phyloP scores from a whole-genome alignment of 1,140 invertebrate genomes.

The Lordiphosa clarofinis region DNA sequence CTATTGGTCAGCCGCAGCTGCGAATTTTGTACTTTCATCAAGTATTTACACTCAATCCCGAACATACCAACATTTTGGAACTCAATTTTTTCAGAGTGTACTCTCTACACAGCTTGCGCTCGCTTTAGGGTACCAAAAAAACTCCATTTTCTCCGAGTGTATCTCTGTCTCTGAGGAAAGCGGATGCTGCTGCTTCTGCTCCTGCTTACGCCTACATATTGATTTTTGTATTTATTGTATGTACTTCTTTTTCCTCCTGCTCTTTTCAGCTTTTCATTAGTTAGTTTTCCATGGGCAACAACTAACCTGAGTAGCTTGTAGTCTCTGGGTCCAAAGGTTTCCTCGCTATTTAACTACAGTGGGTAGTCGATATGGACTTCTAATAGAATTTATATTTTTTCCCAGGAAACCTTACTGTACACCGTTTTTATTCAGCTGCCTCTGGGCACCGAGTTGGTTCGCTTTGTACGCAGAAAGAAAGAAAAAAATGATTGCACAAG shows the following conservation, averaged over 20 bases:
- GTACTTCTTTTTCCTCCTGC: constrained; percentile 27
- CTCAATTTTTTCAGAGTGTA: too few relatives aligned
- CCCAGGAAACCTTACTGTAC: constrained; percentile 10
- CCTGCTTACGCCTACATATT: constrained; percentile 75
- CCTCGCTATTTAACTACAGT: constrained; percentile 15
- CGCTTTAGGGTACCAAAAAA: too few relatives aligned
- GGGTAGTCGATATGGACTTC: too few relatives aligned
- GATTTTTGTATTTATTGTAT: constrained; percentile 73
- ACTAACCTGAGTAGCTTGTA: too few relatives aligned
- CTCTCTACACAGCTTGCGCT: too few relatives aligned
- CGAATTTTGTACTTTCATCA: too few relatives aligned
- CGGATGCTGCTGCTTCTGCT: constrained; percentile 26
- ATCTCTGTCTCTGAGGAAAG: constrained; percentile 22
- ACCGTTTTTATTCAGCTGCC: constrained; percentile 1
- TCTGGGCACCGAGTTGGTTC: neutral
- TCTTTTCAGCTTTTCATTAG: constrained; percentile 52
- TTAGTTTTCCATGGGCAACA: constrained; percentile 55
- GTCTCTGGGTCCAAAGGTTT: too few relatives aligned
- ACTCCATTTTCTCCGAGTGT: constrained; percentile 14
- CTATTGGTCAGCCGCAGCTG: too few relatives aligned
- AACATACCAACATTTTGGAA: too few relatives aligned
- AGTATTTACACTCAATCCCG: too few relatives aligned
- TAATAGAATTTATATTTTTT: too few relatives aligned
- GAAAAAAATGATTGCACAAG: constrained; percentile 47
- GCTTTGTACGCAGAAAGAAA: too few relatives aligned